These are phyloP conservation scores for Silurus aristotelis DNA, from an alignment of 2,797 vertebrate genomes.

Conservation along the genomic window DNA sequence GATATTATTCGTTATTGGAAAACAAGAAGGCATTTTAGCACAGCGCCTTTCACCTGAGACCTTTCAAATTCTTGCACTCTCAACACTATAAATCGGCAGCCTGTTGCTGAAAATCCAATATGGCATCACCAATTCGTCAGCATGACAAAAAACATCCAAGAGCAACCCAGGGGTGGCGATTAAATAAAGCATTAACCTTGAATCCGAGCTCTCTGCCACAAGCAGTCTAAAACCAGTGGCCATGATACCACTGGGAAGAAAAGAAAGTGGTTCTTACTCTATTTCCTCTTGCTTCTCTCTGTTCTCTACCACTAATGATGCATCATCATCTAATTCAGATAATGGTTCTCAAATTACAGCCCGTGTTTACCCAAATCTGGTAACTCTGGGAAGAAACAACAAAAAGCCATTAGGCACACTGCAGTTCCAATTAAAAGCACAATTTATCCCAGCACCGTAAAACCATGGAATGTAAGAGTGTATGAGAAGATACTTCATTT, in stretches of 20 bases:
- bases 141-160: slow-evolving; percentile 62
- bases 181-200: slow-evolving; percentile 57
- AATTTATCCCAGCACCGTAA: not conserved
- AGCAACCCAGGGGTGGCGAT: slow-evolving; percentile 52
- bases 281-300: not conserved
- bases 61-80: slow-evolving; percentile 22
- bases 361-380: slow-evolving; percentile 9
- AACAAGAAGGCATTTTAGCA: not conserved
- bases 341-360: slow-evolving; percentile 26
- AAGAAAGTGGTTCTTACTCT: not conserved
- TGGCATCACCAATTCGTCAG: slow-evolving; percentile 60
- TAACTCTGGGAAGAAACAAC: slow-evolving; percentile 21
- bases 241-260: slow-evolving; percentile 19
- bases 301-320: slow-evolving; percentile 31
- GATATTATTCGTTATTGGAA: not conserved
- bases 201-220: slow-evolving; percentile 36
- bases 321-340: slow-evolving; percentile 34
- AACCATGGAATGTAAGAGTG: not conserved
- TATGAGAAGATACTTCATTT: not conserved
- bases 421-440: slow-evolving; percentile 17
- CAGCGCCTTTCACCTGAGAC: not conserved
- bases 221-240: slow-evolving; percentile 19
- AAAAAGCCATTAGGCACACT: slow-evolving; percentile 27
- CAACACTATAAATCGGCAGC: slow-evolving; percentile 53
- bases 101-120: slow-evolving; percentile 61